Evolutionary conservation across 37 sponge, comb jelly and placozoan genomes (phyloP).

Genomic region (Halisarca cf. caerulea): DNA sequence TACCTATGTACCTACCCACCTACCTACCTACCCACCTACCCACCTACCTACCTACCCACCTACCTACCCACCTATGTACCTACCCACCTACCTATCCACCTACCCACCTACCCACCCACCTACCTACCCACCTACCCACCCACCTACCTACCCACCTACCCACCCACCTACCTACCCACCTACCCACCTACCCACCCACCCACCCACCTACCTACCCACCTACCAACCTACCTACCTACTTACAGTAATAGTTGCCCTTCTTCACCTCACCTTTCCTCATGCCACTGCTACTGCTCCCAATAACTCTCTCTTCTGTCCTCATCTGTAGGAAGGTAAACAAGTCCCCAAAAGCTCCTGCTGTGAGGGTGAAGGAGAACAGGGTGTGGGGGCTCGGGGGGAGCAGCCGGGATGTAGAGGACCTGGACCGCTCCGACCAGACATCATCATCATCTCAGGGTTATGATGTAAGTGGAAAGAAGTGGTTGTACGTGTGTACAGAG

Average conservation of each 20-base stretch:
- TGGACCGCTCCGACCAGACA: conserved; percentile 37
- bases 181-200: no score
- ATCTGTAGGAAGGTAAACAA: not conserved
- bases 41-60: not conserved
- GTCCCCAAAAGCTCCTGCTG: conserved; percentile 15
- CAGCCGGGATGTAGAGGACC: conserved; percentile 31
- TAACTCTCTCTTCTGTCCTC: not conserved
- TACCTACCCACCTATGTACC: no score
- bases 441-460: no score
- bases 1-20: not conserved
- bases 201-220: no score
- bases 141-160: no score
- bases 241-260: not conserved
- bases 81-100: no score
- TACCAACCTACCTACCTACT: no score
- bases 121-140: no score
- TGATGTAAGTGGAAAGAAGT: no score
- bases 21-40: not conserved
- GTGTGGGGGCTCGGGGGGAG: conserved; percentile 47
- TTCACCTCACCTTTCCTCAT: not conserved
- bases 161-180: no score
- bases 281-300: not conserved
- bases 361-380: conserved; percentile 46
- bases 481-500: no score
- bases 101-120: no score